Conservation (phyloP, 2,113 vertebrate genomes). For the Rutilus rutilus region DNA sequence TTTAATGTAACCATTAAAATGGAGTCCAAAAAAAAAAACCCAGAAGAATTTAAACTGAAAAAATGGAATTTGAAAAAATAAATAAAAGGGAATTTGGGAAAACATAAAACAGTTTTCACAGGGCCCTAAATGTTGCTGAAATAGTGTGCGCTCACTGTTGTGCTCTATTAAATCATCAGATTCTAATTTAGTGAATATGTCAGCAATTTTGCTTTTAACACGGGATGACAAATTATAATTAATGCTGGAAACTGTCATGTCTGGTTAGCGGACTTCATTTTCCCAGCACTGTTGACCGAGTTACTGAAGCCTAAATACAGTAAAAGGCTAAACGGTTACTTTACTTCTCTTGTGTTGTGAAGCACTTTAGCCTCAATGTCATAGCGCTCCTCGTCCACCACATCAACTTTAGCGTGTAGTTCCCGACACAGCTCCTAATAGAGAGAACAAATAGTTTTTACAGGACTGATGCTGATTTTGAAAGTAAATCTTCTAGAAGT, state of each 20-base stretch:
- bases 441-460: neutral
- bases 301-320: neutral
- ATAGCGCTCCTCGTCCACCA: constrained; percentile 94
- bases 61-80: no score
- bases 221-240: neutral
- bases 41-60: no score
- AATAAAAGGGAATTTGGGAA: no score
- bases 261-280: neutral
- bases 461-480: neutral
- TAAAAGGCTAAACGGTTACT: neutral
- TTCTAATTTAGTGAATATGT: neutral
- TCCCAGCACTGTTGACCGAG: neutral
- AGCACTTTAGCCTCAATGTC: constrained; percentile 93
- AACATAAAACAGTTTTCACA: no score
- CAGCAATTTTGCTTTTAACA: neutral
- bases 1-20: no score
- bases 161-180: neutral
- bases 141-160: neutral
- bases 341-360: constrained; percentile 90
- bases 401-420: constrained; percentile 85
- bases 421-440: constrained; percentile 84
- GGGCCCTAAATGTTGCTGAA: no score
- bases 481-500: neutral
- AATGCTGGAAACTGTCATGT: neutral
- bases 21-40: no score